Percentiles rank a stretch among this genome's conserved stretches.
Conservation (phyloP, 2,797 vertebrate species). For the Brotula barbata region DNA sequence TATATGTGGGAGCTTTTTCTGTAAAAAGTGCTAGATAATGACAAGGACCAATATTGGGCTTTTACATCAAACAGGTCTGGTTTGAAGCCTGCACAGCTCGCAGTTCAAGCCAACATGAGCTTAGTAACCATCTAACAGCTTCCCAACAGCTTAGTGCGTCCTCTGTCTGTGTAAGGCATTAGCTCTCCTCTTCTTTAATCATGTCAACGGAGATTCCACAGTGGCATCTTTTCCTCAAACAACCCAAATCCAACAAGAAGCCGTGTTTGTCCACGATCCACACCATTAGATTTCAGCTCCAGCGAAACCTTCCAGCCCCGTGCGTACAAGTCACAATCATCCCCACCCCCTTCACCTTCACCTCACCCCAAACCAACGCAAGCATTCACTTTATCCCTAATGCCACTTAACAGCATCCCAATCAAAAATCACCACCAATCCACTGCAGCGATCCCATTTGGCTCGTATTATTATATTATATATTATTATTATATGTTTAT, state of each 20-base stretch:
- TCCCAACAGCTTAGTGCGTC: not conserved
- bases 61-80: too few relatives aligned
- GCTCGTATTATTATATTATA: too few relatives aligned
- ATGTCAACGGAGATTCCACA: conserved; percentile 75
- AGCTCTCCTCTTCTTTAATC: conserved; percentile 77
- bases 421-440: conserved; percentile 12
- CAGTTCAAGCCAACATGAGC: too few relatives aligned
- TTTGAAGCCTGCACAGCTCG: too few relatives aligned
- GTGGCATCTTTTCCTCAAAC: conserved; percentile 70
- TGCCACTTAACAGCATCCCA: conserved; percentile 23
- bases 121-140: not conserved
- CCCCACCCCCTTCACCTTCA: conserved; percentile 30
- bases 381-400: conserved; percentile 27
- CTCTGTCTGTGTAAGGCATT: conserved; percentile 76
- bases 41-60: too few relatives aligned
- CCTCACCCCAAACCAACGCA: conserved; percentile 42
- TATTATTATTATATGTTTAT: too few relatives aligned
- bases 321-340: not conserved
- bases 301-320: conserved; percentile 26
- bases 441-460: too few relatives aligned
- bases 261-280: conserved; percentile 61
- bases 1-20: too few relatives aligned
- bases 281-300: conserved; percentile 55
- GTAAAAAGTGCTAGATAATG: too few relatives aligned
- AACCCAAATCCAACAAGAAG: conserved; percentile 43